phyloP scores from a whole-genome alignment of 2,888 invertebrate species.

The Xanthia togata region DNA sequence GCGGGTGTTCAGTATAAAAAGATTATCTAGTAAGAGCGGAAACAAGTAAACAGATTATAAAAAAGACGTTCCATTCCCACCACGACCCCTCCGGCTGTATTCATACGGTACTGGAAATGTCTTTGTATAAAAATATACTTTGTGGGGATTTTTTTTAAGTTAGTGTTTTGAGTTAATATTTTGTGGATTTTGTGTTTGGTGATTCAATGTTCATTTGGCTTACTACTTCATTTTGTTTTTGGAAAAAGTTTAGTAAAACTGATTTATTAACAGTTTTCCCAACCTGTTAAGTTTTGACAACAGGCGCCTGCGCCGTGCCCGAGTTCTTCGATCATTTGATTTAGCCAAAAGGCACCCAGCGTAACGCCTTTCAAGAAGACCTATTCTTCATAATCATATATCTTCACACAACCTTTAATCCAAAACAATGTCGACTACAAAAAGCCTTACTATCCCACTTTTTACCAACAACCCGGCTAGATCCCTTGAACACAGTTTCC shows the following conservation, averaged over 20 bases:
- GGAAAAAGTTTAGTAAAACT: too few species aligned
- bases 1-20: slow-evolving; percentile 81
- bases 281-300: background rate
- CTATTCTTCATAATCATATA: background rate
- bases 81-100: slow-evolving; percentile 76
- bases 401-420: background rate
- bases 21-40: slow-evolving; percentile 84
- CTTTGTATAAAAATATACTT: slow-evolving; percentile 41
- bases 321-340: too few species aligned
- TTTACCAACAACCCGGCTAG: slow-evolving; percentile 51
- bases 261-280: too few species aligned
- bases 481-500: slow-evolving; percentile 74
- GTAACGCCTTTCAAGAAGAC: background rate
- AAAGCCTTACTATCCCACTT: slow-evolving; percentile 29
- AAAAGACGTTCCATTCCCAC: slow-evolving; percentile 82
- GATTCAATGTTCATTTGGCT: background rate
- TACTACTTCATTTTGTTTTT: background rate
- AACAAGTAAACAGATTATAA: slow-evolving; percentile 89
- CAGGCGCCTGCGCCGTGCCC: background rate
- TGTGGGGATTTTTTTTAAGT: slow-evolving; percentile 30
- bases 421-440: slow-evolving; percentile 27
- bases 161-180: slow-evolving; percentile 21
- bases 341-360: background rate
- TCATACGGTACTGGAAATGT: slow-evolving; percentile 68
- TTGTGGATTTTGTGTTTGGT: background rate